These are phyloP conservation scores for Percina caprodes DNA, from an alignment of 2,113 vertebrate genomes.

Conservation along the genomic window DNA sequence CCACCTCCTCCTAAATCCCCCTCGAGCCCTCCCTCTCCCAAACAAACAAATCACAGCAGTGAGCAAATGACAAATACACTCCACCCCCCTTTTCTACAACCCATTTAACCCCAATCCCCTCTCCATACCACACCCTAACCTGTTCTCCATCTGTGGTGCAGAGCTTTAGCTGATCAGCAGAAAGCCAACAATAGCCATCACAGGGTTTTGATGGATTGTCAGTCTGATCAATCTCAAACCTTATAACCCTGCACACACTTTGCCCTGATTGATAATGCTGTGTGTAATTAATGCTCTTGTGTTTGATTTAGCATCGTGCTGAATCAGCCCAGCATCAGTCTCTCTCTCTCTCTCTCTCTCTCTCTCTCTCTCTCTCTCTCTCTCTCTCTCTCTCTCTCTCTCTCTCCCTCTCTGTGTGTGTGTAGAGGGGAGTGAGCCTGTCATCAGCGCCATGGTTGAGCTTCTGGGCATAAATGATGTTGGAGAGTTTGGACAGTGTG, in stretches of 20 bases:
- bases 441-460: conserved; percentile 54
- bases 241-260: conserved; percentile 64
- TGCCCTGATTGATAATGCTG: conserved; percentile 79
- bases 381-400: conserved; percentile 25
- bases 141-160: conserved; percentile 60
- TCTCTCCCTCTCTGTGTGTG: background rate
- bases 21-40: conserved; percentile 68
- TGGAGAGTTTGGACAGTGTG: conserved; percentile 58
- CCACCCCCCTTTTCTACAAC: conserved; percentile 35
- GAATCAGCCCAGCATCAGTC: conserved; percentile 75
- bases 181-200: conserved; percentile 76
- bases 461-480: conserved; percentile 62
- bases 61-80: conserved; percentile 72
- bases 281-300: conserved; percentile 76
- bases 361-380: background rate
- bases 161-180: conserved; percentile 81
- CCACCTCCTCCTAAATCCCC: conserved; percentile 72
- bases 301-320: conserved; percentile 82
- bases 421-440: conserved; percentile 28
- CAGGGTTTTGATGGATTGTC: conserved; percentile 78
- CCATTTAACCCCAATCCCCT: conserved; percentile 73
- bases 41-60: conserved; percentile 84
- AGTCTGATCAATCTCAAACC: conserved; percentile 72
- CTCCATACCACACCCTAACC: conserved; percentile 67
- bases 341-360: conserved; percentile 7